Conservation (phyloP, 2,888 invertebrate species). For the Trichogramma dendrolimi region DNA sequence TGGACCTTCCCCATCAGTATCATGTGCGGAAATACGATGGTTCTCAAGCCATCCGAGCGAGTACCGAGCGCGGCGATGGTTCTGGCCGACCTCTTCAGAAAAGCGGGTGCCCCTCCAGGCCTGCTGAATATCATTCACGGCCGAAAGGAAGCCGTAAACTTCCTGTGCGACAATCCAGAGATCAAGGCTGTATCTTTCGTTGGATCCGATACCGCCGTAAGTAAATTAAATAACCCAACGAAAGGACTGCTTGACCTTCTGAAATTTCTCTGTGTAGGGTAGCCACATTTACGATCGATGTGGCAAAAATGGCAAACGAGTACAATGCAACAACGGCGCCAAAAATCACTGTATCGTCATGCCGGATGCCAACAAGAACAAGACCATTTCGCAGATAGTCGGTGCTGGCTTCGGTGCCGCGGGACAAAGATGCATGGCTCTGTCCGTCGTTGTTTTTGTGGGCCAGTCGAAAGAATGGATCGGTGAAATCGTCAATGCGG, state of each 20-base stretch:
- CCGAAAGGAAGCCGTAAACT: slow-evolving; percentile 89
- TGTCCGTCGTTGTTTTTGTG: slow-evolving; percentile 90
- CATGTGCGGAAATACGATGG: slow-evolving; percentile 90
- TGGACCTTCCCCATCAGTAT: slow-evolving; percentile 89
- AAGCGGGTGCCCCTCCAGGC: slow-evolving; percentile 95
- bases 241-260: neutral
- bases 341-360: slow-evolving; percentile 98
- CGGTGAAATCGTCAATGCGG: slow-evolving; percentile 80
- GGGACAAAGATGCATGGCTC: slow-evolving; percentile 98
- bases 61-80: slow-evolving; percentile 96
- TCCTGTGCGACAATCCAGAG: slow-evolving; percentile 93
- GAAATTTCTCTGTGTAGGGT: slow-evolving; percentile 56
- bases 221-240: slow-evolving; percentile 30
- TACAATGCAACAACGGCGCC: slow-evolving; percentile 98
- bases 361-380: slow-evolving; percentile 96
- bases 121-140: slow-evolving; percentile 97
- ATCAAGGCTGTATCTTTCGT: slow-evolving; percentile 98
- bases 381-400: slow-evolving; percentile 83
- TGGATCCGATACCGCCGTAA: slow-evolving; percentile 90
- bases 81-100: slow-evolving; percentile 85
- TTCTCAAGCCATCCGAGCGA: slow-evolving; percentile 95
- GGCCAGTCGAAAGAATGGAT: slow-evolving; percentile 85
- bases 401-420: slow-evolving; percentile 99
- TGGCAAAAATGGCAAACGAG: slow-evolving; percentile 86
- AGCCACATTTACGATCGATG: slow-evolving; percentile 93